Base-by-base conservation (phyloP, 2,888 invertebrate genomes). In the Orthonychiurus folsomi region DNA sequence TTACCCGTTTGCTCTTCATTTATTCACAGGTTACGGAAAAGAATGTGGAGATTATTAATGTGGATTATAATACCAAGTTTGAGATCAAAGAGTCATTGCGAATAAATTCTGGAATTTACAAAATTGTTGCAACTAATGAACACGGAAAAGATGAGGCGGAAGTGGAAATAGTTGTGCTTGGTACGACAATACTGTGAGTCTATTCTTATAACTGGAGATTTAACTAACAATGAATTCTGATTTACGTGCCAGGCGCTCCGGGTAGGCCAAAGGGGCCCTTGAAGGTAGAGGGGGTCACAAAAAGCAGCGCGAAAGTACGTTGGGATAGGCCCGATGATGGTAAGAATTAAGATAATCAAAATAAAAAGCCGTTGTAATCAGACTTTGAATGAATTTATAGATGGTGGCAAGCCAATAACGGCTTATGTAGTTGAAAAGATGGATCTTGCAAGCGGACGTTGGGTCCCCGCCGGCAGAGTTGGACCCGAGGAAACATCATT, bases 261-360 rank as follows among this genome's bases (percentile, higher is more conserved):
- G 83, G 86, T 66, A 89, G 86, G 74, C 94, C 94, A 1, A 87
- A 86, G 68, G 94, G 94, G 12, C 94, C 94, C 1, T 81, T 95
- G 5, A 87, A 91, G 78, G 91, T 92, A 15, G 80, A 85, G 0
- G 91, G 94, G 74, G 87, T 95, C 25, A 91, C 90, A 48, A 93
- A 93, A 77, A 86, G 87, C 71, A 87, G 91, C 60, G 90, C 90
- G 77, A 93, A 93, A 76, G 80, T 95, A 58, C 85, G 88, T 70
- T 95, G 94, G 94, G 86, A 91, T 74, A 92, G 93, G 74, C 94
- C 94, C 1, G 89, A 92, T 74, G 92, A 95, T 76, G 93, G 94
- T 78, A 94, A 93, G 74, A 89, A 78, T 93, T 93, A 15, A 83
- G 92, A 23, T 88, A 37, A 15, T 15, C 5, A 37, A 37, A 15